Conservation (phyloP, 2,888 invertebrate species). For the Lasiommata megera region DNA sequence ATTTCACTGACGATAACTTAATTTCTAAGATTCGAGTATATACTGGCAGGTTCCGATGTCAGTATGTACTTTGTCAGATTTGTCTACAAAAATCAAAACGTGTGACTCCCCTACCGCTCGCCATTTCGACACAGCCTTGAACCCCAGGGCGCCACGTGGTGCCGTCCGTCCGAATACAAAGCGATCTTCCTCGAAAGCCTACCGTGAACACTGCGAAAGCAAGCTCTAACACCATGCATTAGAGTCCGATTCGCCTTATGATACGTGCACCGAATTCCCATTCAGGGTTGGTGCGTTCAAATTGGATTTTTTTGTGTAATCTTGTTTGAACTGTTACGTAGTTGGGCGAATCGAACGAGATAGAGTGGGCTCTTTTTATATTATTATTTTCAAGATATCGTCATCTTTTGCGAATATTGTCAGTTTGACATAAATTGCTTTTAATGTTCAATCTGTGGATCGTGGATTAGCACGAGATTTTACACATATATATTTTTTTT, state of each 20-base stretch:
- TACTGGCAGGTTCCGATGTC: too few relatives aligned
- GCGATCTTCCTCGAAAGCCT: constrained; percentile 60
- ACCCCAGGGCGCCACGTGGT: constrained; percentile 70
- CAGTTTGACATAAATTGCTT: neutral
- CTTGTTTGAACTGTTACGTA: constrained; percentile 30
- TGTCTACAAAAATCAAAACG: constrained; percentile 18
- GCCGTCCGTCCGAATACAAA: constrained; percentile 59
- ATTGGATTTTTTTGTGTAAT: constrained; percentile 29
- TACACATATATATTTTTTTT: too few relatives aligned
- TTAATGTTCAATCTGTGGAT: neutral
- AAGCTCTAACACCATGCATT: constrained; percentile 45
- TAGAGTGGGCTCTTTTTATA: constrained; percentile 11
- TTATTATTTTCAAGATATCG: constrained; percentile 1
- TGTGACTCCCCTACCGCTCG: constrained; percentile 43
- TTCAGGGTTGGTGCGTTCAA: constrained; percentile 37
- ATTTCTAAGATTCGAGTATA: too few relatives aligned
- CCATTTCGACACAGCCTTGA: constrained; percentile 59
- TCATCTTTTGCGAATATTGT: neutral
- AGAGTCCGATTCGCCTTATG: constrained; percentile 49
- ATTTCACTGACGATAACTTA: too few relatives aligned
- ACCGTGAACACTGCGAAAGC: constrained; percentile 42
- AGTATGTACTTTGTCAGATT: too few relatives aligned
- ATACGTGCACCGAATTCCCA: constrained; percentile 34
- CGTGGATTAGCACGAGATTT: neutral
- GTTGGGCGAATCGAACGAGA: constrained; percentile 20